phyloP scores from a whole-genome alignment of 2,113 vertebrate species.

The Coturnix japonica region DNA sequence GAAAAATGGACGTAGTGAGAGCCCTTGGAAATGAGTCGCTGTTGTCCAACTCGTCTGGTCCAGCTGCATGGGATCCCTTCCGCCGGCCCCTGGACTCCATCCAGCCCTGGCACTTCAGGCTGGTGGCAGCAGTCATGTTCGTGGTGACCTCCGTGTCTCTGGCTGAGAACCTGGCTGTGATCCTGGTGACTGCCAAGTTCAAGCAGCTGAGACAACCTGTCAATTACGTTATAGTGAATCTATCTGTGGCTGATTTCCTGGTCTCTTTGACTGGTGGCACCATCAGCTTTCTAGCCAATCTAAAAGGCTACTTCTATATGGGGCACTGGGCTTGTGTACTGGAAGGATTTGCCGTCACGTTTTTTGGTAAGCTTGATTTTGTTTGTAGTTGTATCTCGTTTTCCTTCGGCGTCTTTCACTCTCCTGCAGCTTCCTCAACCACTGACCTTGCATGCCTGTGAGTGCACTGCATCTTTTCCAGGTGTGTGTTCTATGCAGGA shows the following conservation, averaged over 20 bases:
- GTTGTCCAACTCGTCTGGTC: not conserved
- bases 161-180: conserved; percentile 88
- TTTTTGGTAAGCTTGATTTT: conserved; percentile 85
- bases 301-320: conserved; percentile 89
- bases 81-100: conserved; percentile 74
- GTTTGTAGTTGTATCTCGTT: not conserved
- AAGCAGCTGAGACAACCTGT: conserved; percentile 87
- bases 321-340: conserved; percentile 87
- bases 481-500: not conserved
- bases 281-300: conserved; percentile 88
- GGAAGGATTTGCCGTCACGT: conserved; percentile 92
- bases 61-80: conserved; percentile 78
- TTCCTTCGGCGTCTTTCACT: not conserved
- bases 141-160: conserved; percentile 86
- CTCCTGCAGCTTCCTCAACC: not conserved
- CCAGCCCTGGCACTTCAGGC: conserved; percentile 87
- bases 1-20: conserved; percentile 74
- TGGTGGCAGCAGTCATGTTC: conserved; percentile 87
- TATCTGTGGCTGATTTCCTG: conserved; percentile 89
- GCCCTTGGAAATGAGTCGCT: conserved; percentile 75
- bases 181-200: conserved; percentile 89
- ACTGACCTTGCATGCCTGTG: not conserved
- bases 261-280: conserved; percentile 86
- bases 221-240: conserved; percentile 91
- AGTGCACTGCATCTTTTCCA: not conserved